Conservation (phyloP, 1,140 invertebrate genomes). For the Adoxophyes honmai region DNA sequence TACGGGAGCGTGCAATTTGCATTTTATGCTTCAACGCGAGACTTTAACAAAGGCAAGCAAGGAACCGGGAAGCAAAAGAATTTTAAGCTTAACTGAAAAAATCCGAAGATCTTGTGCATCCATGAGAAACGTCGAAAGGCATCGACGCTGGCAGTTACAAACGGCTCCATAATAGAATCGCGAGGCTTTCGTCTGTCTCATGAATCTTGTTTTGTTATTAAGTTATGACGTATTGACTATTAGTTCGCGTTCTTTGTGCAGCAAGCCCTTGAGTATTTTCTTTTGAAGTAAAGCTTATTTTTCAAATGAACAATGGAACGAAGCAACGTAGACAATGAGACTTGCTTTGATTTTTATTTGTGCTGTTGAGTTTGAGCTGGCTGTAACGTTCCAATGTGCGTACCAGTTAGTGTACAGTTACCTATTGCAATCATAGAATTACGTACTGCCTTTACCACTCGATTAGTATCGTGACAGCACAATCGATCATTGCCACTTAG, state of each 20-base stretch:
- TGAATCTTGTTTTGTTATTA: constrained; percentile 16
- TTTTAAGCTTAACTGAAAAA: constrained; percentile 28
- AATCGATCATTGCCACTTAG: not conserved
- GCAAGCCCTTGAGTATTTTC: not conserved
- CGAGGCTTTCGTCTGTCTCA: constrained; percentile 10
- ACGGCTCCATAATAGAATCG: constrained; percentile 14
- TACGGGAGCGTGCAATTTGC: constrained; percentile 41
- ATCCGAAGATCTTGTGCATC: constrained; percentile 20
- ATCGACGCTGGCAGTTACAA: constrained; percentile 14
- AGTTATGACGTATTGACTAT: constrained; percentile 14
- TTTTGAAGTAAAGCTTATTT: not conserved
- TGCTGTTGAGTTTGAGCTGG: too few species aligned
- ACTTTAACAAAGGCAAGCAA: constrained; percentile 30
- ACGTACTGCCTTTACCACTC: too few species aligned
- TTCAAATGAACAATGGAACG: not conserved
- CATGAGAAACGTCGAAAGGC: constrained; percentile 14
- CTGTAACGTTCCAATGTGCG: too few species aligned
- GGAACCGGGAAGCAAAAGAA: constrained; percentile 20
- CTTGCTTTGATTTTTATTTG: too few species aligned
- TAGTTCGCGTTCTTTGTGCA: constrained; percentile 3
- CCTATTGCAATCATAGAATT: too few species aligned
- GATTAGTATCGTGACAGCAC: not conserved
- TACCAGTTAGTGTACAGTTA: too few species aligned
- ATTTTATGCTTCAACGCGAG: constrained; percentile 41
- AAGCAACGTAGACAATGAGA: too few species aligned